A percentile compares a stretch with the other conserved stretches of the same genome.
Conservation (phyloP, 2,113 vertebrate genomes). For the Leptocoma aspasia region DNA sequence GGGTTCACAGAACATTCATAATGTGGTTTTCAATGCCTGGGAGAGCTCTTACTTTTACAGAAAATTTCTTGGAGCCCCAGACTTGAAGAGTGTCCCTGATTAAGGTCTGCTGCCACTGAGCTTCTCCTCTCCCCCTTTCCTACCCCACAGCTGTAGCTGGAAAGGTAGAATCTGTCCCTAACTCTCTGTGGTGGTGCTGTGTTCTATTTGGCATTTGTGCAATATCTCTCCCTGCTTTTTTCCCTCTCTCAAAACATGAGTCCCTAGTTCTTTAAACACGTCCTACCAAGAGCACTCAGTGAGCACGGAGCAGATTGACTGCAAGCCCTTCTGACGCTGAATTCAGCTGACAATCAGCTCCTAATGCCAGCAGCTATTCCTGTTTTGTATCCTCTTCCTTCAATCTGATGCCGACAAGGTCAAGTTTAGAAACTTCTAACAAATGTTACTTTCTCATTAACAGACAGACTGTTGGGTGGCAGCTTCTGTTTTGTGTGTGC, state of each 20-base stretch:
- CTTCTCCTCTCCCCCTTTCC: background rate
- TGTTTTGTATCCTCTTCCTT: conserved; percentile 1
- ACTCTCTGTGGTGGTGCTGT: background rate
- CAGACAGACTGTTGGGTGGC: background rate
- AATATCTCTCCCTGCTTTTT: background rate
- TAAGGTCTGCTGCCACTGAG: background rate
- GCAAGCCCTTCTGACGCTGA: background rate
- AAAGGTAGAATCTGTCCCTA: background rate
- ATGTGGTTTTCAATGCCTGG: background rate
- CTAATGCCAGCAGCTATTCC: conserved; percentile 44
- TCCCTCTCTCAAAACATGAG: background rate
- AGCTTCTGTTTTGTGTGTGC: background rate
- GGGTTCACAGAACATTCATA: background rate
- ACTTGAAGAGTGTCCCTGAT: background rate
- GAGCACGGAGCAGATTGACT: background rate
- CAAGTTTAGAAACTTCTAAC: conserved; percentile 26
- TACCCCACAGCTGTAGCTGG: fast-evolving
- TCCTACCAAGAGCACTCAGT: background rate
- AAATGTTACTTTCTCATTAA: conserved; percentile 36
- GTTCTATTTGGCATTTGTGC: background rate
- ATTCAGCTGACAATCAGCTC: conserved; percentile 41
- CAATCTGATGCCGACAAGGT: conserved; percentile 5
- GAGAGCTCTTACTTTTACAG: background rate
- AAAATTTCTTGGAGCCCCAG: background rate
- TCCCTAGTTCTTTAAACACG: background rate